These are phyloP conservation scores for Lasaia peninsularis DNA, from an alignment of 1,140 invertebrate species.

Conservation along the genomic window DNA sequence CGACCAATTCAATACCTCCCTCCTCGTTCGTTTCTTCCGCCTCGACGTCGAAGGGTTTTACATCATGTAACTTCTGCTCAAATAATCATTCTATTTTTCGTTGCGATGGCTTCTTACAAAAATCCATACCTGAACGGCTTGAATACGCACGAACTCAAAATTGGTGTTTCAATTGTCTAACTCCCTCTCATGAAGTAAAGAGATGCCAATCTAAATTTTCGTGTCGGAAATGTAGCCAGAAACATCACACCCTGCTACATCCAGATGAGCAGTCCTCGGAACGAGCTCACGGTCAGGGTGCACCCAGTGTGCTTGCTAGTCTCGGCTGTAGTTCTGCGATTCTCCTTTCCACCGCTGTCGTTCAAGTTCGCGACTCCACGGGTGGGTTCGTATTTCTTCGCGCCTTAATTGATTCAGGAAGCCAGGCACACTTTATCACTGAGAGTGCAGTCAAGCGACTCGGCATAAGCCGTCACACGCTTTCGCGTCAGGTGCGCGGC, in stretches of 20 bases:
- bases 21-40: neutral
- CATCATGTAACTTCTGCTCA: neutral
- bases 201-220: constrained; percentile 11
- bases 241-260: constrained; percentile 5
- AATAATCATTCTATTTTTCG: neutral
- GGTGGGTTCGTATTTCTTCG: neutral
- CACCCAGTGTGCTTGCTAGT: no score
- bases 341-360: no score
- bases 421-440: constrained; percentile 12
- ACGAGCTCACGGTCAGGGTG: no score
- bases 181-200: constrained; percentile 1
- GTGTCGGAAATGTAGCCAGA: neutral
- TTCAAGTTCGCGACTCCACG: no score
- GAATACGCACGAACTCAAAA: neutral
- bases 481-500: neutral
- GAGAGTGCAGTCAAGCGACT: neutral
- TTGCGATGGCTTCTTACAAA: neutral
- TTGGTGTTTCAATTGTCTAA: constrained; percentile 18
- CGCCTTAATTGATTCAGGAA: constrained; percentile 9
- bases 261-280: neutral
- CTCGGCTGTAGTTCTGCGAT: no score
- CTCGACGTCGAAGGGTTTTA: neutral
- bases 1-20: neutral
- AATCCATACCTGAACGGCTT: constrained; percentile 8
- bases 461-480: neutral